Evolutionary conservation across 2,113 vertebrate genomes (phyloP).

Genomic region (Pomatorhinus ruficollis): DNA sequence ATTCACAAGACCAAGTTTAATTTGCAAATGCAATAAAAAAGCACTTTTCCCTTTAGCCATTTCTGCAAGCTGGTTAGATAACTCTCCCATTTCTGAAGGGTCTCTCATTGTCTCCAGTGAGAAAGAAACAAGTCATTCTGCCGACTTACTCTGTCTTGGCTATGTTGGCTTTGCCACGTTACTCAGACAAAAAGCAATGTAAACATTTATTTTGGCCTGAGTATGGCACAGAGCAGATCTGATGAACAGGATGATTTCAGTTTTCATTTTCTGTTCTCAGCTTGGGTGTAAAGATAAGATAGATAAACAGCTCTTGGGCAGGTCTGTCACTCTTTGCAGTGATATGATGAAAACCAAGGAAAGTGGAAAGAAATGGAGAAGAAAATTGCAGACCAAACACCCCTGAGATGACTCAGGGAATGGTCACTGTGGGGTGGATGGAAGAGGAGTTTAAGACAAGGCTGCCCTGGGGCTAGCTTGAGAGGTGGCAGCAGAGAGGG

Average conservation of each 20-base stretch:
- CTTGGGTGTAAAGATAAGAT: background rate
- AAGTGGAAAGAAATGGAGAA: background rate
- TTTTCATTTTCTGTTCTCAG: background rate
- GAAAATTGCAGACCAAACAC: background rate
- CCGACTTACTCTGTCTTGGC: background rate
- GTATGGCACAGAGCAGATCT: background rate
- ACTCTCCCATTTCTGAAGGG: background rate
- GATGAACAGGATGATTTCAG: background rate
- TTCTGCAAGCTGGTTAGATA: background rate
- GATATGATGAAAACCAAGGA: background rate
- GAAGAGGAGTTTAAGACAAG: background rate
- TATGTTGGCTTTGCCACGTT: background rate
- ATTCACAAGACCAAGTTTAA: background rate
- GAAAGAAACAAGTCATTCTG: background rate
- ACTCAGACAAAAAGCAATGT: background rate
- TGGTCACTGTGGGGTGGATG: background rate
- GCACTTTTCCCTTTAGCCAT: background rate
- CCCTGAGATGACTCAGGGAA: fast-evolving
- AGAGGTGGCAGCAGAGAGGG: background rate
- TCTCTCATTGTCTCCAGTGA: background rate
- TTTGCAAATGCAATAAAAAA: background rate
- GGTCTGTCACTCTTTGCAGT: background rate
- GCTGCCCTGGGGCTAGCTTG: background rate
- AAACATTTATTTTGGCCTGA: slow-evolving; percentile 36
- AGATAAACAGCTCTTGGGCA: background rate